Evolutionary conservation across 2,113 vertebrate genomes (phyloP).

Genomic region (Aix galericulata): DNA sequence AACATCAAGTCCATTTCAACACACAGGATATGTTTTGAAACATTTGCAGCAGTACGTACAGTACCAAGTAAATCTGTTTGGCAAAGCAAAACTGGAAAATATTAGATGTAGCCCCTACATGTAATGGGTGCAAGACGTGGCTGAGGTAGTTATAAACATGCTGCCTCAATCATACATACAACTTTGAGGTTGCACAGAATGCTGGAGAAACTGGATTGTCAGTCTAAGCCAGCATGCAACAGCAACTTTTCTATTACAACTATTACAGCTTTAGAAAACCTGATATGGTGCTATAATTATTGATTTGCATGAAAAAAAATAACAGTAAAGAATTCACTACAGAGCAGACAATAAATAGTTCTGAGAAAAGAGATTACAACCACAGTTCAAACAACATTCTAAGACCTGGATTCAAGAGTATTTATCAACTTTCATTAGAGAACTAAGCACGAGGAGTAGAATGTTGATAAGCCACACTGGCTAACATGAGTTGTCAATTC

Average conservation of each 20-base stretch:
- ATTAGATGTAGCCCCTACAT: not conserved
- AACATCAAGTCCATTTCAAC: not conserved
- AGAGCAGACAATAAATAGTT: not conserved
- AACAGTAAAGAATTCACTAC: constrained; percentile 11
- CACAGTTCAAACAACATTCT: not conserved
- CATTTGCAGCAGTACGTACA: not conserved
- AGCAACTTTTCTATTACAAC: not conserved
- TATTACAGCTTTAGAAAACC: not conserved
- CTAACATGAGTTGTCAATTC: not conserved
- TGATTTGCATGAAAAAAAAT: not conserved
- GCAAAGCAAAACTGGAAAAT: not conserved
- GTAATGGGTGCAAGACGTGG: not conserved
- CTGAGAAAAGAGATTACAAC: not conserved
- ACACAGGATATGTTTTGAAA: not conserved
- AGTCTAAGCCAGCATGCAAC: not conserved
- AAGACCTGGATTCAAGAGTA: not conserved
- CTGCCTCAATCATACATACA: not conserved
- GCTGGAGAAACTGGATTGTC: not conserved
- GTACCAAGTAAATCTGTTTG: not conserved
- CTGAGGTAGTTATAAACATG: not conserved
- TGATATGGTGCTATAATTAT: not conserved
- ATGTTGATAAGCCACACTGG: not conserved
- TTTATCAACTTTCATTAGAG: not conserved
- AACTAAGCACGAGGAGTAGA: not conserved
- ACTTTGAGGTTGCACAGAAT: not conserved